Percentiles rank a stretch among this genome's conserved stretches.
phyloP scores from a whole-genome alignment of 2,113 vertebrate genomes.

The Spea bombifrons region DNA sequence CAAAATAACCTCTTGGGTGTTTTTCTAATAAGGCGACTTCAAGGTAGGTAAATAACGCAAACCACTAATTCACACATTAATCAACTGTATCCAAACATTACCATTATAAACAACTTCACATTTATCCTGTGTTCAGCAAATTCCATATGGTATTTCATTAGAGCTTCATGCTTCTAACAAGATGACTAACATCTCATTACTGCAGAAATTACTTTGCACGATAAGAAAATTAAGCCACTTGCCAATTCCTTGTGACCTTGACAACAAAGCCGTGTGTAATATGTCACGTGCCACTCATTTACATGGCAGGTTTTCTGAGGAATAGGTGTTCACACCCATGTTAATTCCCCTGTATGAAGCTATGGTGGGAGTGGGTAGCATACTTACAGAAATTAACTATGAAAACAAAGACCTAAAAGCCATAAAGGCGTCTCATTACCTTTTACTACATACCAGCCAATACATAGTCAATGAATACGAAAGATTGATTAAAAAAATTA shows the following conservation, averaged over 20 bases:
- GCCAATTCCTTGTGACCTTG: conserved; percentile 31
- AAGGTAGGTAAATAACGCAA: not conserved
- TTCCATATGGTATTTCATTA: conserved; percentile 27
- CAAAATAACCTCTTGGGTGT: not conserved
- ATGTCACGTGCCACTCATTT: conserved; percentile 2
- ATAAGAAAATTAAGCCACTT: conserved; percentile 43
- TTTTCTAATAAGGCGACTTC: not conserved
- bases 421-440: no score
- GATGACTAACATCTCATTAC: conserved; percentile 23
- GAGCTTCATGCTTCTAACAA: not conserved
- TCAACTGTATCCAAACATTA: not conserved
- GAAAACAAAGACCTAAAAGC: no score
- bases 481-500: no score
- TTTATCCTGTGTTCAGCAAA: conserved; percentile 13
- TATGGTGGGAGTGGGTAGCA: no score
- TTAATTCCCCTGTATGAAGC: no score
- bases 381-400: no score
- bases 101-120: not conserved
- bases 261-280: conserved; percentile 27
- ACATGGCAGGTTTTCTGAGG: not conserved
- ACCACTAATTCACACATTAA: not conserved
- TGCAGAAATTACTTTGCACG: conserved; percentile 36
- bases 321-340: not conserved
- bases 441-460: no score
- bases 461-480: no score